These are phyloP conservation scores for Ashinkailepas kermadecensis DNA, from an alignment of 2,888 invertebrate genomes.

Conservation along the genomic window DNA sequence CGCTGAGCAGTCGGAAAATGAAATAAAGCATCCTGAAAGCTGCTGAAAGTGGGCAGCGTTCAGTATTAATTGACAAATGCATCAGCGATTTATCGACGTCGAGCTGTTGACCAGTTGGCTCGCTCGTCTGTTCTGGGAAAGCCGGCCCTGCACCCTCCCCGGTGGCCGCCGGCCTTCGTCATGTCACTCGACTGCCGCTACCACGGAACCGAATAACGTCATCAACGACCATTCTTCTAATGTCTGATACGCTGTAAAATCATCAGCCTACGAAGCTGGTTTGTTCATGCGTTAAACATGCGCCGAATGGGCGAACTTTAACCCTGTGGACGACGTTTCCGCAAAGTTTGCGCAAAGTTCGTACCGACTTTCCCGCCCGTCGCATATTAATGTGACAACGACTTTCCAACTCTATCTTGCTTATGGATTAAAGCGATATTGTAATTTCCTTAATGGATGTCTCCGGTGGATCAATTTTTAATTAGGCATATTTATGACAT, in stretches of 20 bases:
- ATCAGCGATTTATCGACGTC: no score
- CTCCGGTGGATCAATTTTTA: conserved; percentile 13
- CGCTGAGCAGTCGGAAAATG: no score
- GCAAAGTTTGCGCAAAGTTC: conserved; percentile 4
- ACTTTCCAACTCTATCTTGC: conserved; percentile 10
- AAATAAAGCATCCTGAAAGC: no score
- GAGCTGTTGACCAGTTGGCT: no score
- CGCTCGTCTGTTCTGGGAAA: no score
- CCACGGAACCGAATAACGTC: background rate
- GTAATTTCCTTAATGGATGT: conserved; percentile 19
- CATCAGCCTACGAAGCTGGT: background rate
- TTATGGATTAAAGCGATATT: conserved; percentile 3
- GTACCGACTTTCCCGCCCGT: background rate
- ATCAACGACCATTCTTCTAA: conserved; percentile 2
- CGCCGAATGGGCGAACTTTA: background rate
- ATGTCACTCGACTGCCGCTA: no score
- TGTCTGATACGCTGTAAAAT: background rate
- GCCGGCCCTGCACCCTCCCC: no score
- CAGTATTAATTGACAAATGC: no score
- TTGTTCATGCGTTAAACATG: conserved; percentile 3
- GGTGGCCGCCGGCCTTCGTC: no score
- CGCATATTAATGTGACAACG: conserved; percentile 13
- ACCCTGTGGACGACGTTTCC: background rate
- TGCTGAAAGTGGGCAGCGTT: no score
- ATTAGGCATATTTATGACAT: conserved; percentile 20